A percentile compares a stretch with the other conserved stretches of the same genome.
phyloP scores from a whole-genome alignment of 2,888 invertebrate genomes.

The Meandrusa payeni region DNA sequence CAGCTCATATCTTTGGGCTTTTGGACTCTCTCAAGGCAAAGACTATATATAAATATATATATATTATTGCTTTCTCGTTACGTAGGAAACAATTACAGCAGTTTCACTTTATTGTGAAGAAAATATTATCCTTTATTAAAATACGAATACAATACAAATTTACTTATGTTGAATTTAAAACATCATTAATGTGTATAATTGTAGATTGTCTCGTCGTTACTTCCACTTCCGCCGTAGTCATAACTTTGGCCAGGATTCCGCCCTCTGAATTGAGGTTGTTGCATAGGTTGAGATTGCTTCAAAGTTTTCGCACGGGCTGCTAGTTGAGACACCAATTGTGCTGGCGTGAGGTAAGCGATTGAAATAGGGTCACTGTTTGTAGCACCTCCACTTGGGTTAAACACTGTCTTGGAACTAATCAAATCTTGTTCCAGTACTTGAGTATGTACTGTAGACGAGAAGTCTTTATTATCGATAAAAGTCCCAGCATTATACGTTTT shows the following conservation, averaged over 20 bases:
- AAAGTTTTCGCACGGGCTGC: constrained; percentile 71
- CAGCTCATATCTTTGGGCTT: too few species aligned
- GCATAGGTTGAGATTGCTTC: constrained; percentile 48
- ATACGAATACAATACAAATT: too few species aligned
- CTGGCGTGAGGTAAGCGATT: constrained; percentile 70
- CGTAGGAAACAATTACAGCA: too few species aligned
- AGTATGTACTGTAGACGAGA: constrained; percentile 57
- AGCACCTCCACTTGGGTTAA: constrained; percentile 59
- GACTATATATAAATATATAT: too few species aligned
- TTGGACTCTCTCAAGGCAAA: too few species aligned
- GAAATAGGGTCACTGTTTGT: constrained; percentile 59
- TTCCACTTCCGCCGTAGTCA: constrained; percentile 37
- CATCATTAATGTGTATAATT: too few species aligned
- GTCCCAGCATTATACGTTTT: constrained; percentile 43
- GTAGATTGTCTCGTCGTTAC: background rate
- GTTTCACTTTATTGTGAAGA: too few species aligned
- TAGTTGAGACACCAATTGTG: constrained; percentile 69
- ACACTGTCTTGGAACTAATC: constrained; percentile 60
- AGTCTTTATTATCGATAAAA: constrained; percentile 48
- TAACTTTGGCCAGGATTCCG: constrained; percentile 38
- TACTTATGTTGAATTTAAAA: too few species aligned
- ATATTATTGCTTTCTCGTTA: too few species aligned
- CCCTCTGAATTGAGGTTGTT: constrained; percentile 33
- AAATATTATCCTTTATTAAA: too few species aligned
- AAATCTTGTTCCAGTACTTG: constrained; percentile 70